Percentiles rank a stretch among this genome's conserved stretches.
Conservation (phyloP, 2,888 invertebrate genomes). For the Callosobruchus maculatus region DNA sequence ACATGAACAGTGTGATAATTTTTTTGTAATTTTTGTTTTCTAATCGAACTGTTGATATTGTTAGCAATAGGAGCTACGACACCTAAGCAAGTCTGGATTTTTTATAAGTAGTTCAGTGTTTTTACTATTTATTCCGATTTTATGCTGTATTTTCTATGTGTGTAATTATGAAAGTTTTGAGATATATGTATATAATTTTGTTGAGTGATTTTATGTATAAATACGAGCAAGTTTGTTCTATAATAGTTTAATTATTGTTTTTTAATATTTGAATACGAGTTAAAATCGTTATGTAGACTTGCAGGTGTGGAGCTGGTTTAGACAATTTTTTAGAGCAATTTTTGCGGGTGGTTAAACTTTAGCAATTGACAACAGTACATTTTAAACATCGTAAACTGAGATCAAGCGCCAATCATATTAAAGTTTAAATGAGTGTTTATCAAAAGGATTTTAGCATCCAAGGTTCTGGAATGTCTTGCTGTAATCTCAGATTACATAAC, state of each 20-base stretch:
- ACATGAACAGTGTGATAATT: background rate
- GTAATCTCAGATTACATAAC: background rate
- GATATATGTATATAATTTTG: background rate
- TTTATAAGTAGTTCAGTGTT: background rate
- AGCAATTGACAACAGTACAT: no score
- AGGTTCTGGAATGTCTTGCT: background rate
- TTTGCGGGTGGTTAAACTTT: background rate
- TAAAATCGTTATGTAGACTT: background rate
- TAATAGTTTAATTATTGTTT: background rate
- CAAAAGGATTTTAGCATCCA: background rate
- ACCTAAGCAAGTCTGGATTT: background rate
- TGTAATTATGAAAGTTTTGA: background rate
- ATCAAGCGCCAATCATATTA: no score
- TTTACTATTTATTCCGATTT: background rate
- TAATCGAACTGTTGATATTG: background rate
- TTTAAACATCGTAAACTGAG: no score
- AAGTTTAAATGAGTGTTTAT: no score
- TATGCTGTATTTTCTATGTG: background rate
- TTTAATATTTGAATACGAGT: background rate
- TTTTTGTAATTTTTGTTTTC: background rate
- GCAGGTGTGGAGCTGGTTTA: background rate
- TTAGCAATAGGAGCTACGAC: background rate
- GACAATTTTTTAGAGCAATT: background rate
- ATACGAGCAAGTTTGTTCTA: background rate
- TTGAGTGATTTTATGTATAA: background rate